Base-by-base conservation (phyloP, 2,113 vertebrate species). In the Pogona vitticeps region DNA sequence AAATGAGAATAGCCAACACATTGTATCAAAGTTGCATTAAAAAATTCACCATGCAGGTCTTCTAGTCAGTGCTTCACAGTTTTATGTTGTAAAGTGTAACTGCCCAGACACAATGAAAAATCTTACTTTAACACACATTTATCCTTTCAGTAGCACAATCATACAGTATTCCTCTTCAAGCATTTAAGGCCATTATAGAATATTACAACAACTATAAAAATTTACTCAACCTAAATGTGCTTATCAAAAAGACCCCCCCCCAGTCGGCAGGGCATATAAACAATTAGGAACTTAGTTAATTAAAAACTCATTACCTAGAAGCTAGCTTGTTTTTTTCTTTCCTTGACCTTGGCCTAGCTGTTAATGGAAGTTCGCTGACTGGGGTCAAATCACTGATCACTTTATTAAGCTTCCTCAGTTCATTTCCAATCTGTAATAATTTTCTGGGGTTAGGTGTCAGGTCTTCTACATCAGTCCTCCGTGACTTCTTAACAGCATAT, bases 251-350 rank as follows among this genome's bases (percentile, higher is more conserved):
- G 92, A 76, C 86, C 21, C 58, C 40, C 18, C 23, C 89, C 42
- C 71, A 67, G 20, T 2, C 3, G n/a, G 72, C 68, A 88, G 31
- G 33, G 17, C n/a, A 46, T 33, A n/a, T 80, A 33, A 78, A 76
- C 1, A 73, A 40, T 9, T 23, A 71, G 75, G 76, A 92, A 90
- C 56, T 40, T 46, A 20, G 59, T 59, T 73, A 31, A n/a, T 83
- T 67, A 81, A 92, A 38, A 73, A 1, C 3, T 20, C 56, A 80
- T 63, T 97, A 99, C 99, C 99, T 98, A 94, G 99, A 99, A 61
- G 98, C 99, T 93, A 99, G 92, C 91, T 99, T 99, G 95, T 99
- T 99, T 92, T 99, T 99, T 92, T 99, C 99, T 94, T 99, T 99
- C 91, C 98, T 97, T 80, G 98, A 99, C 80, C 98, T 97, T 2